Conservation (phyloP, 2,888 invertebrate genomes). For the Dermolepida albohirtum region DNA sequence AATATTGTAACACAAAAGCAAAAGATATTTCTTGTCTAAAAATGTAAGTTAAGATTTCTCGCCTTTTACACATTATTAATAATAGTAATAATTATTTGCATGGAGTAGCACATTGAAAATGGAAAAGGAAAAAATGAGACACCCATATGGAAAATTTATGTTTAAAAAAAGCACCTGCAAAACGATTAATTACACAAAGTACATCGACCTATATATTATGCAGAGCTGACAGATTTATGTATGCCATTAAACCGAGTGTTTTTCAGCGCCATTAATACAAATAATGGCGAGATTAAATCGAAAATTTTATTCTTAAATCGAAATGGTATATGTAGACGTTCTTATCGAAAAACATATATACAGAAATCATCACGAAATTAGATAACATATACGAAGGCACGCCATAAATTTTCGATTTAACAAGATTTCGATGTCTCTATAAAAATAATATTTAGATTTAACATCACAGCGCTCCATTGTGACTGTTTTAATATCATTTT, state of each 20-base stretch:
- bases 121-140: slow-evolving; percentile 6
- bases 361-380: too few species aligned
- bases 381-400: too few species aligned
- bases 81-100: background rate
- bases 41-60: too few species aligned
- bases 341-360: background rate
- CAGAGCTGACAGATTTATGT: slow-evolving; percentile 31
- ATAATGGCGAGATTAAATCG: slow-evolving; percentile 16
- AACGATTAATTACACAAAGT: slow-evolving; percentile 31
- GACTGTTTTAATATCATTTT: too few species aligned
- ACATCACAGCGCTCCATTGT: too few species aligned
- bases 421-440: too few species aligned
- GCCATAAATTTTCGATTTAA: too few species aligned
- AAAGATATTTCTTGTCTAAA: too few species aligned
- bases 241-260: slow-evolving; percentile 27
- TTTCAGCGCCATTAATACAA: slow-evolving; percentile 30
- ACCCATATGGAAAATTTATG: background rate
- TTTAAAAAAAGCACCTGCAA: slow-evolving; percentile 22
- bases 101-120: slow-evolving; percentile 6
- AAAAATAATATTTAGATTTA: too few species aligned
- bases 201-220: slow-evolving; percentile 33
- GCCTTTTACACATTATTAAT: too few species aligned
- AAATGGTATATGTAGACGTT: background rate
- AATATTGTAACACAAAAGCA: too few species aligned
- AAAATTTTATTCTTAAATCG: slow-evolving; percentile 24